Conservation (phyloP, 30 jellyfish, hydroid and myxozoan genomes). For the Mastigias papua region DNA sequence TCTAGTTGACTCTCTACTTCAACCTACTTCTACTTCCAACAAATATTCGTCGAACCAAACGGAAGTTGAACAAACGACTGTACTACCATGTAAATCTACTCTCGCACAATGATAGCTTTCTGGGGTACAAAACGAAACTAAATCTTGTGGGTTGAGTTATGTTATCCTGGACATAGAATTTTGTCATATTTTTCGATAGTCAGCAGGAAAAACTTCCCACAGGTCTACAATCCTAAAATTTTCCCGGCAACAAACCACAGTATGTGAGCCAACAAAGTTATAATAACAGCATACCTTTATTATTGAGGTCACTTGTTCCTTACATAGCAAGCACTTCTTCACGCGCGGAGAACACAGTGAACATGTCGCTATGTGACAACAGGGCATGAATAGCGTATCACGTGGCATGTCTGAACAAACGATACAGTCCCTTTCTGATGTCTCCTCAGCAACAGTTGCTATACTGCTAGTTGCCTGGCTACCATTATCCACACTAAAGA, state of each 20-base stretch:
- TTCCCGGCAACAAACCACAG: background rate
- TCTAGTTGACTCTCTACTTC: too few relatives aligned
- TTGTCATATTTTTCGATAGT: too few relatives aligned
- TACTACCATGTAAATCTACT: too few relatives aligned
- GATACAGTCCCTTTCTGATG: slow-evolving; percentile 56
- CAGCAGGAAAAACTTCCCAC: too few relatives aligned
- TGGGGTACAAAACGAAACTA: too few relatives aligned
- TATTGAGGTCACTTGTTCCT: slow-evolving; percentile 78
- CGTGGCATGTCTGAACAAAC: slow-evolving; percentile 95
- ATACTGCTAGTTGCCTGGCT: background rate
- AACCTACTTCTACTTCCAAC: too few relatives aligned
- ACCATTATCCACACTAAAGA: background rate
- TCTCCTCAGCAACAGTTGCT: background rate
- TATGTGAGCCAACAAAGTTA: background rate
- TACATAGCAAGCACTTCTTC: slow-evolving; percentile 88
- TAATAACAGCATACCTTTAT: slow-evolving; percentile 55
- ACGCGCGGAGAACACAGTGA: slow-evolving; percentile 90
- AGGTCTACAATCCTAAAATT: background rate
- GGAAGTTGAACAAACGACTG: too few relatives aligned
- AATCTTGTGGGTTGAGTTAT: too few relatives aligned
- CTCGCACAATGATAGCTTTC: too few relatives aligned
- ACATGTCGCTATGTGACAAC: slow-evolving; percentile 90
- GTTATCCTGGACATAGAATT: too few relatives aligned
- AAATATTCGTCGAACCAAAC: too few relatives aligned
- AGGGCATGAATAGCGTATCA: slow-evolving; percentile 84